Conservation (phyloP, 2,797 vertebrate genomes). For the Iguana delicatissima region DNA sequence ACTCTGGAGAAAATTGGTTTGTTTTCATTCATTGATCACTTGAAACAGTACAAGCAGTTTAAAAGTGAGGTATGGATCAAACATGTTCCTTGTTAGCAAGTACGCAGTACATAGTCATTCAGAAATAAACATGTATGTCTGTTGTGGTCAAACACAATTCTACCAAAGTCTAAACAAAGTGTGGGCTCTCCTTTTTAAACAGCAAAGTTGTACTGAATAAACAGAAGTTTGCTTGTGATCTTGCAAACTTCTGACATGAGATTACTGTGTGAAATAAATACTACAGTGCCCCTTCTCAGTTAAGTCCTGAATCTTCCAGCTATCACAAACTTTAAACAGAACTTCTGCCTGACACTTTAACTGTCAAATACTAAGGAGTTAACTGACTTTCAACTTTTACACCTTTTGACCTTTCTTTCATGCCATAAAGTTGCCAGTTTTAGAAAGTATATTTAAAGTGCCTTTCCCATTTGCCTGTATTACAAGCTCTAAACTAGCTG, state of each 20-base stretch:
- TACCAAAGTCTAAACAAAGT: constrained; percentile 46
- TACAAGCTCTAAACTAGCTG: constrained; percentile 72
- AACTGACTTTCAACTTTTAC: constrained; percentile 77
- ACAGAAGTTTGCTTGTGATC: constrained; percentile 28
- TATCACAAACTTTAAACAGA: constrained; percentile 66
- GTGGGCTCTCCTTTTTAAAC: constrained; percentile 5
- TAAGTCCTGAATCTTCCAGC: constrained; percentile 69
- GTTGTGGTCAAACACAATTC: constrained; percentile 52
- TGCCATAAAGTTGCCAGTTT: constrained; percentile 69
- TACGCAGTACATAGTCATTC: constrained; percentile 21
- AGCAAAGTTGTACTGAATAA: constrained; percentile 25
- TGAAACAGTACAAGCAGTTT: constrained; percentile 39
- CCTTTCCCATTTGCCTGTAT: constrained; percentile 57
- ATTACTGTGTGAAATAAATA: background rate
- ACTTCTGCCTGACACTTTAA: constrained; percentile 76
- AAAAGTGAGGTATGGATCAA: background rate
- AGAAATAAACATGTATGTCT: constrained; percentile 49
- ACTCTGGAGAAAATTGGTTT: constrained; percentile 16
- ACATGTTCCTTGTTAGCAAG: constrained; percentile 42
- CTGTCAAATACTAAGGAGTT: constrained; percentile 75
- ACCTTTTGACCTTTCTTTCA: constrained; percentile 63
- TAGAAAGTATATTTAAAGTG: constrained; percentile 50
- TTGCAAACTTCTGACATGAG: constrained; percentile 32
- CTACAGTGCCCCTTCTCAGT: constrained; percentile 53
- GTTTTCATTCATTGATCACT: constrained; percentile 39